These are phyloP conservation scores for Capreolus pygargus DNA, from an alignment of 2,113 vertebrate species.

Conservation along the genomic window DNA sequence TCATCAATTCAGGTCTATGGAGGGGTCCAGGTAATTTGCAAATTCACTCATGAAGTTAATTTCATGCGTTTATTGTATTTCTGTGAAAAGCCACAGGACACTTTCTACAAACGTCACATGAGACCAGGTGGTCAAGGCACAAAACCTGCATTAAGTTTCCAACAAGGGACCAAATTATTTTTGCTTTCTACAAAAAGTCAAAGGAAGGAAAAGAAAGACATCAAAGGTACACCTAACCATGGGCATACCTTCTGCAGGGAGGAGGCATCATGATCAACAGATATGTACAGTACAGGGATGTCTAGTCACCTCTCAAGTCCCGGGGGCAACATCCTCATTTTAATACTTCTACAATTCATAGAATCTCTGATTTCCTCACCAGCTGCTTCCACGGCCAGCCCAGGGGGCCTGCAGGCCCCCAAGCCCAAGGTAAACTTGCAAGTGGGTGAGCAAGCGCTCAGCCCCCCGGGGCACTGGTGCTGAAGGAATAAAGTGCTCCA, in stretches of 20 bases:
- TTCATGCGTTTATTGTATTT: slow-evolving; percentile 57
- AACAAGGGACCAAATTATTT: slow-evolving; percentile 38
- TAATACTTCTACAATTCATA: slow-evolving; percentile 63
- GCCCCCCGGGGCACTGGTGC: neutral
- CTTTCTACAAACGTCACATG: slow-evolving; percentile 32
- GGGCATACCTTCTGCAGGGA: slow-evolving; percentile 12
- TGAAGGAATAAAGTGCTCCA: slow-evolving; percentile 63
- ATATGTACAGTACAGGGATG: slow-evolving; percentile 54
- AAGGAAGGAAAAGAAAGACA: neutral
- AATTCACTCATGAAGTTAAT: slow-evolving; percentile 9
- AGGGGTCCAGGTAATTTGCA: neutral
- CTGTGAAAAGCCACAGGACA: slow-evolving; percentile 51
- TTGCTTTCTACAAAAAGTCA: slow-evolving; percentile 14
- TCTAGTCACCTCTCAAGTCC: slow-evolving; percentile 31
- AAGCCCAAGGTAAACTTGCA: neutral
- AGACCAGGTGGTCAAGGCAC: slow-evolving; percentile 74
- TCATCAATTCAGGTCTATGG: slow-evolving; percentile 54
- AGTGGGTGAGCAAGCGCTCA: too few relatives aligned
- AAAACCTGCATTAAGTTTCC: slow-evolving; percentile 59
- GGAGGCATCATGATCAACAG: slow-evolving; percentile 50
- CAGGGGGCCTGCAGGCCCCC: neutral
- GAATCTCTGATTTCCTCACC: slow-evolving; percentile 31
- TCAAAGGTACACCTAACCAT: neutral
- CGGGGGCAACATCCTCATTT: neutral
- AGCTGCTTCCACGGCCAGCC: slow-evolving; percentile 30